Percentiles rank a stretch among this genome's conserved stretches.
Conservation (phyloP, 2,113 vertebrate species). For the Microtus richardsoni region DNA sequence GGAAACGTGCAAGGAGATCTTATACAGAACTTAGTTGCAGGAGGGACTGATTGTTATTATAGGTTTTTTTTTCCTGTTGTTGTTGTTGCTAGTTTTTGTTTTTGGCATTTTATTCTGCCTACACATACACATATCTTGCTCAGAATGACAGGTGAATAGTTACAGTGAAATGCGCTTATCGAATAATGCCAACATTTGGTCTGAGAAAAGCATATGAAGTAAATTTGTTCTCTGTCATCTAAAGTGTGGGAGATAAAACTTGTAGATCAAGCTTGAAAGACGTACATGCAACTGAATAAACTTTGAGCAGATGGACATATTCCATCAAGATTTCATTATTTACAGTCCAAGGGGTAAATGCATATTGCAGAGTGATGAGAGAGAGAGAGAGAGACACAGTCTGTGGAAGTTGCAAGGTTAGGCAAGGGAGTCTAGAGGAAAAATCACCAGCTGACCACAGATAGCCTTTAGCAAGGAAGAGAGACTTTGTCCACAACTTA, state of each 20-base stretch:
- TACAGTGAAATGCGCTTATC: slow-evolving; percentile 22
- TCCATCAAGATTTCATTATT: slow-evolving; percentile 71
- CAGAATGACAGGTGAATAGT: slow-evolving; percentile 20
- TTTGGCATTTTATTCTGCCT: slow-evolving; percentile 30
- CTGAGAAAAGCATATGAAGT: slow-evolving; percentile 38
- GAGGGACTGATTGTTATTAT: slow-evolving; percentile 26
- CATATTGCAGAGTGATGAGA: slow-evolving; percentile 52
- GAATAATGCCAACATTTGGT: slow-evolving; percentile 55
- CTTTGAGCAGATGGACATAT: slow-evolving; percentile 63
- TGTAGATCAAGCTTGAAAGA: slow-evolving; percentile 61
- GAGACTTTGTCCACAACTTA: not conserved
- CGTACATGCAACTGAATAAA: slow-evolving; percentile 58
- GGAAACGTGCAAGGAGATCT: slow-evolving; percentile 7
- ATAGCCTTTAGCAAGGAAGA: not conserved
- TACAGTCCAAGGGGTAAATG: slow-evolving; percentile 53
- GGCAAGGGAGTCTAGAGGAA: slow-evolving; percentile 50
- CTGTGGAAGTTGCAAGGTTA: slow-evolving; percentile 7
- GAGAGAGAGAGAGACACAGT: not conserved
- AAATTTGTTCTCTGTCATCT: slow-evolving; percentile 62
- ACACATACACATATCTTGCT: not conserved
- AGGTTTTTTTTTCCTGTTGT: not conserved
- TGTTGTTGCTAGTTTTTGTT: not conserved
- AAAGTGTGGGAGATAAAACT: slow-evolving; percentile 65
- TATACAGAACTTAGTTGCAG: slow-evolving; percentile 12
- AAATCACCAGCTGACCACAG: not conserved